These are phyloP conservation scores for Desoria tigrina DNA, from an alignment of 2,888 invertebrate genomes.

Conservation along the genomic window DNA sequence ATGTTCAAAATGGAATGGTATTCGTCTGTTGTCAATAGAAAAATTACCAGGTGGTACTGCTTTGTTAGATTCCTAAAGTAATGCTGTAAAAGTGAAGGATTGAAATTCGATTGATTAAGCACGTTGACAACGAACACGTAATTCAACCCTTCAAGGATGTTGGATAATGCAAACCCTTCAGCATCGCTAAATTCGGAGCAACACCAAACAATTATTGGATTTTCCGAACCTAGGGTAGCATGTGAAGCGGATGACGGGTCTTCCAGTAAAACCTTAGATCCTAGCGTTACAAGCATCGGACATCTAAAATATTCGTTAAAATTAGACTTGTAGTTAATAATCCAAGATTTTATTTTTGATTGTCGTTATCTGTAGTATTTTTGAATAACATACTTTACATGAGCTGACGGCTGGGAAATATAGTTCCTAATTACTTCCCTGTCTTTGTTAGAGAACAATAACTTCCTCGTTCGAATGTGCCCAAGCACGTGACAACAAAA, in stretches of 20 bases:
- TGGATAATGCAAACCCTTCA: slow-evolving; percentile 49
- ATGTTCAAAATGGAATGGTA: too few species aligned
- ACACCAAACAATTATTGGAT: slow-evolving; percentile 41
- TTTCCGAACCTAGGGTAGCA: slow-evolving; percentile 4
- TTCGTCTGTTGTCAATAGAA: too few species aligned
- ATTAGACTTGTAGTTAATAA: not conserved
- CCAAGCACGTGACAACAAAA: slow-evolving; percentile 41
- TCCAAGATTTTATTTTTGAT: not conserved
- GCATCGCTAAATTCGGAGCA: slow-evolving; percentile 41
- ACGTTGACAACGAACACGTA: slow-evolving; percentile 45
- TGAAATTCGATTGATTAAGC: slow-evolving; percentile 41
- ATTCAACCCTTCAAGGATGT: slow-evolving; percentile 42
- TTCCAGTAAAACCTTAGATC: slow-evolving; percentile 25
- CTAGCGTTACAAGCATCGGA: slow-evolving; percentile 35
- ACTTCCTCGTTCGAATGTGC: slow-evolving; percentile 38
- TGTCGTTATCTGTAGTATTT: not conserved
- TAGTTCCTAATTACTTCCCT: slow-evolving; percentile 32
- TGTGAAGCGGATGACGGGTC: slow-evolving; percentile 11
- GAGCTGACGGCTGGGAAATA: slow-evolving; percentile 20
- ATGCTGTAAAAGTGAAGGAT: slow-evolving; percentile 38
- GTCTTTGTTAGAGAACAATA: slow-evolving; percentile 31
- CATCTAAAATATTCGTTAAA: slow-evolving; percentile 25
- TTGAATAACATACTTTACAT: slow-evolving; percentile 22
- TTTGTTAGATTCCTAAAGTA: slow-evolving; percentile 44
- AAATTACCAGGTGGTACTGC: slow-evolving; percentile 29